Evolutionary conservation across 2,113 vertebrate species (phyloP).

Genomic region (Lampris megalopsis): DNA sequence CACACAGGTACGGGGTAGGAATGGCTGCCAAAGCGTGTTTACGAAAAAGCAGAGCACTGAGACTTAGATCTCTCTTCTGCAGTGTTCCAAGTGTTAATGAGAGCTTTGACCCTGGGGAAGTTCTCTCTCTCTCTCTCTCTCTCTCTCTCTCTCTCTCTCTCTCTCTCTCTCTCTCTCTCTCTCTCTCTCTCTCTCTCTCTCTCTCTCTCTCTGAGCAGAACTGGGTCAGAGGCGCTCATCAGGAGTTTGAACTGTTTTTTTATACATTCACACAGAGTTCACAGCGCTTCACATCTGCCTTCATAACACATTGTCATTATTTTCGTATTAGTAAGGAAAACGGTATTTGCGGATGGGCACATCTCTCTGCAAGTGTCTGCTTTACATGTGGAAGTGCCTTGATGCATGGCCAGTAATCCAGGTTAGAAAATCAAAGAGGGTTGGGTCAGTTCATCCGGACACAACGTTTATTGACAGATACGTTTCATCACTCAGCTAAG

Average conservation of each 20-base stretch:
- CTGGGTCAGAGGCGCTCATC: slow-evolving; percentile 55
- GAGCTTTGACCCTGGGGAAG: slow-evolving; percentile 53
- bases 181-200: neutral
- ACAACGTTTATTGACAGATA: too few relatives aligned
- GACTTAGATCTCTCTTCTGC: slow-evolving; percentile 35
- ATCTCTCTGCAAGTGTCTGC: slow-evolving; percentile 56
- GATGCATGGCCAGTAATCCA: too few relatives aligned
- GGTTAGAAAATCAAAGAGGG: too few relatives aligned
- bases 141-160: neutral
- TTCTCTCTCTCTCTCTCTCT: slow-evolving; percentile 16
- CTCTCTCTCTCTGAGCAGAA: slow-evolving; percentile 28
- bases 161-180: too few relatives aligned
- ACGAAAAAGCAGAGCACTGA: neutral
- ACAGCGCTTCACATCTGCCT: slow-evolving; percentile 34
- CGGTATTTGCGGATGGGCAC: slow-evolving; percentile 59
- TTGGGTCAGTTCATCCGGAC: too few relatives aligned
- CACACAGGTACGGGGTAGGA: neutral
- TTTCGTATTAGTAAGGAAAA: slow-evolving; percentile 68
- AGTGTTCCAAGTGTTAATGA: slow-evolving; percentile 54
- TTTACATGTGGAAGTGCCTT: too few relatives aligned
- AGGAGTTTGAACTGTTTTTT: slow-evolving; percentile 30
- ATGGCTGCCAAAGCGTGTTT: neutral
- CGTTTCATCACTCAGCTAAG: too few relatives aligned
- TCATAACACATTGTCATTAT: slow-evolving; percentile 55
- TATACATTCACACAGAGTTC: slow-evolving; percentile 28